phyloP scores from a whole-genome alignment of 2,797 vertebrate genomes.

The Sebastes taczanowskii region DNA sequence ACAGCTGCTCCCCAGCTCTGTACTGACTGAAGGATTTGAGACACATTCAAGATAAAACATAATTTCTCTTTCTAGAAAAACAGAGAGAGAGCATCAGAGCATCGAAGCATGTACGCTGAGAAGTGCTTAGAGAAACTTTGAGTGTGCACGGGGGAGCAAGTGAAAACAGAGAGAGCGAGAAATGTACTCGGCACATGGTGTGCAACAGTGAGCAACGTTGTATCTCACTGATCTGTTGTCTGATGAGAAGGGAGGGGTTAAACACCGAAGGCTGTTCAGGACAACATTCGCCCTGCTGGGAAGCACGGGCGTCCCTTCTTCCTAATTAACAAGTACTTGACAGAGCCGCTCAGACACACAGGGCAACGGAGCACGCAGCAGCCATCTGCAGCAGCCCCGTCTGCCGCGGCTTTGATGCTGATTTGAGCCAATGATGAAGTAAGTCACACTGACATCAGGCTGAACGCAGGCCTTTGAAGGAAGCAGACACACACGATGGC shows the following conservation, averaged over 20 bases:
- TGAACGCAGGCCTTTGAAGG: conserved; percentile 36
- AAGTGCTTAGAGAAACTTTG: conserved; percentile 3
- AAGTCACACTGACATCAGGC: conserved; percentile 60
- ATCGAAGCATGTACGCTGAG: background rate
- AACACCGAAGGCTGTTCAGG: conserved; percentile 20
- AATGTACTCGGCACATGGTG: background rate
- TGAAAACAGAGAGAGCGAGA: conserved; percentile 1
- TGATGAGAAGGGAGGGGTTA: conserved; percentile 25
- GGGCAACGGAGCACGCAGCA: conserved; percentile 48
- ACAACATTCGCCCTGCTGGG: conserved; percentile 35
- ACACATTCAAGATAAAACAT: background rate
- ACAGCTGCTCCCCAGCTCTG: background rate
- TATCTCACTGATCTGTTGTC: conserved; percentile 33
- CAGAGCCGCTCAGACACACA: conserved; percentile 53
- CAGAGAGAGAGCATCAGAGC: conserved; percentile 14
- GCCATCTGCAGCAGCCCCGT: conserved; percentile 55
- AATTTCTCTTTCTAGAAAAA: conserved; percentile 10
- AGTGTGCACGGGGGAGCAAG: conserved; percentile 2
- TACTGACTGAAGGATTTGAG: background rate
- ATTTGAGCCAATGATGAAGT: conserved; percentile 72
- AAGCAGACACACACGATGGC: conserved; percentile 28
- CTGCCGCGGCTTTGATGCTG: conserved; percentile 63
- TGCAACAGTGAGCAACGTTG: conserved; percentile 41
- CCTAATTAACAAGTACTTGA: conserved; percentile 65
- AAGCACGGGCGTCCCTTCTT: conserved; percentile 22